A percentile compares a stretch with the other conserved stretches of the same genome.
These are phyloP conservation scores for Ceratothoa steindachneri DNA, from an alignment of 2,888 invertebrate species.

Conservation along the genomic window DNA sequence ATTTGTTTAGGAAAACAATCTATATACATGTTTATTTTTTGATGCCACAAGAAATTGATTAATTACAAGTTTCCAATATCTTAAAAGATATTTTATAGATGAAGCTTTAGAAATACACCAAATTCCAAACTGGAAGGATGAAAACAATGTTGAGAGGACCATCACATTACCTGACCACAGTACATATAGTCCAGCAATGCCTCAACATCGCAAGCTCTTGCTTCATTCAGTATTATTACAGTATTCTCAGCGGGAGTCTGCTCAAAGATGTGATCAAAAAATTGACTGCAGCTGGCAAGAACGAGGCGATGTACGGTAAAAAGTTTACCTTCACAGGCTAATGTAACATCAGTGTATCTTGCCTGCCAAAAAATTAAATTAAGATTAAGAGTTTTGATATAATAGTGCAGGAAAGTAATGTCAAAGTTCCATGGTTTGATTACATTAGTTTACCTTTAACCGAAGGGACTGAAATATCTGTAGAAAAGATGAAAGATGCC, in stretches of 20 bases:
- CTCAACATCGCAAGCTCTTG: slow-evolving; percentile 35
- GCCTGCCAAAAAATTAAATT: slow-evolving; percentile 16
- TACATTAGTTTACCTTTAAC: background rate
- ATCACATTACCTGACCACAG: slow-evolving; percentile 37
- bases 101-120: too few species aligned
- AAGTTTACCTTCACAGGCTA: slow-evolving; percentile 38
- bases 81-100: too few species aligned
- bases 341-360: slow-evolving; percentile 36
- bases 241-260: slow-evolving; percentile 36
- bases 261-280: slow-evolving; percentile 43
- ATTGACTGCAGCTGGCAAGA: slow-evolving; percentile 41
- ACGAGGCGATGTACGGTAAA: slow-evolving; percentile 39
- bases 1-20: too few species aligned
- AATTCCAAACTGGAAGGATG: too few species aligned
- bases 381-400: background rate
- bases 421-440: background rate
- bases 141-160: too few species aligned
- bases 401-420: background rate
- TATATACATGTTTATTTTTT: too few species aligned
- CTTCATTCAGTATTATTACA: slow-evolving; percentile 38
- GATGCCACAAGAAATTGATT: too few species aligned
- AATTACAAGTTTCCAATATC: too few species aligned
- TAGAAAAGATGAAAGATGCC: background rate
- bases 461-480: slow-evolving; percentile 1
- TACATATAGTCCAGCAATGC: slow-evolving; percentile 40